Percentiles rank a stretch among this genome's conserved stretches.
phyloP scores from a whole-genome alignment of 2,888 invertebrate genomes.

The Habrosyne pyritoides region DNA sequence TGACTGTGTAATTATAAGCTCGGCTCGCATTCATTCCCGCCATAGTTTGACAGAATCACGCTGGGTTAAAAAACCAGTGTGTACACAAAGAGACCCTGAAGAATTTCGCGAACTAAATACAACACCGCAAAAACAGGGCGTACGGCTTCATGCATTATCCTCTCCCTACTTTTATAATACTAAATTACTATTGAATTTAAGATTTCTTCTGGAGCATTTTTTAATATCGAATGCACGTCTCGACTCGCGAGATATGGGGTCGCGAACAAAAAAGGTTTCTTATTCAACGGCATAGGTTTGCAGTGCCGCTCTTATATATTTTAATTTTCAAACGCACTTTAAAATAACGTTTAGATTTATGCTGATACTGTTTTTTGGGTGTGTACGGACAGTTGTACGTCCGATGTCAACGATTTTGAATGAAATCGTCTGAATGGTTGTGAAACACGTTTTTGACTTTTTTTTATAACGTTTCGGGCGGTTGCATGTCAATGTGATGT shows the following conservation, averaged over 20 bases:
- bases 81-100: slow-evolving; percentile 71
- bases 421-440: slow-evolving; percentile 58
- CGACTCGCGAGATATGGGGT: slow-evolving; percentile 51
- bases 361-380: slow-evolving; percentile 41
- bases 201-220: slow-evolving; percentile 76
- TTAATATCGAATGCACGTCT: slow-evolving; percentile 75
- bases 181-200: slow-evolving; percentile 82
- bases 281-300: slow-evolving; percentile 31
- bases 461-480: slow-evolving; percentile 45
- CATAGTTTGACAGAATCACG: slow-evolving; percentile 67
- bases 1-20: slow-evolving; percentile 81
- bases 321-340: slow-evolving; percentile 45
- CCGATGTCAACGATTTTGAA: slow-evolving; percentile 57
- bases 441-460: slow-evolving; percentile 69
- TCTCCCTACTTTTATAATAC: slow-evolving; percentile 69
- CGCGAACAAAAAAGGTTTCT: slow-evolving; percentile 52
- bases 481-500: slow-evolving; percentile 28
- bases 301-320: slow-evolving; percentile 38
- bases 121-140: slow-evolving; percentile 81
- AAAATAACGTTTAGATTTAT: slow-evolving; percentile 70
- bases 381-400: slow-evolving; percentile 50
- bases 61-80: slow-evolving; percentile 76
- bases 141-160: slow-evolving; percentile 60
- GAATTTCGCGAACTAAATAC: slow-evolving; percentile 79
- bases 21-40: slow-evolving; percentile 63